Percentiles rank a stretch among this genome's conserved stretches.
phyloP scores from a whole-genome alignment of 2,888 invertebrate species.

The Stenodema calcarata region DNA sequence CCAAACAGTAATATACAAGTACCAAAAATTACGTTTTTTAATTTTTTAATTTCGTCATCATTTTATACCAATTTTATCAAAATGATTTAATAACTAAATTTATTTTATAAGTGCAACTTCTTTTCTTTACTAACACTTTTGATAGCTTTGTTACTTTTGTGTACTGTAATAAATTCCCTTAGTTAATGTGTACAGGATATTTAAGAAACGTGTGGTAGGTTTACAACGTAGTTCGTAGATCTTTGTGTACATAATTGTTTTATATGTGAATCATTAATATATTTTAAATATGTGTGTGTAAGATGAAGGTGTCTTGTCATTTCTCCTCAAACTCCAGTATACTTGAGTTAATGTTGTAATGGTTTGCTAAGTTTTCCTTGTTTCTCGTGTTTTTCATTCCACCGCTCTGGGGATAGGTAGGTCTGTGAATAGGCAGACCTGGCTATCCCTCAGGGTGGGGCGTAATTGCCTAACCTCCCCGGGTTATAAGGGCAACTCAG shows the following conservation, averaged over 20 bases:
- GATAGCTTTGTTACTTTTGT: conserved; percentile 46
- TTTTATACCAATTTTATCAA: conserved; percentile 43
- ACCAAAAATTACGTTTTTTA: conserved; percentile 25
- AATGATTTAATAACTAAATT: conserved; percentile 28
- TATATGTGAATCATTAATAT: conserved; percentile 41
- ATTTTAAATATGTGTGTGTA: conserved; percentile 11
- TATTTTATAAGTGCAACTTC: conserved; percentile 8
- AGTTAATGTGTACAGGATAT: conserved; percentile 43
- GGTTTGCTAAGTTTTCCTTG: no score
- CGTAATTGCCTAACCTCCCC: no score
- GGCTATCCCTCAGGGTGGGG: no score
- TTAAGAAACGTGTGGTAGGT: conserved; percentile 45
- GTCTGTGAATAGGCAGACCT: no score
- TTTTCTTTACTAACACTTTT: conserved; percentile 28
- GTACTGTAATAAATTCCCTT: conserved; percentile 19
- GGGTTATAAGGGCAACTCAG: no score
- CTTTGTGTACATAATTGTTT: conserved; percentile 43
- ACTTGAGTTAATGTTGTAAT: no score
- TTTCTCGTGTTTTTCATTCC: no score
- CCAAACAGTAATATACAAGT: conserved; percentile 28
- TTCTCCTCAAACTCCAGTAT: no score
- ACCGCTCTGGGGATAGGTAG: no score
- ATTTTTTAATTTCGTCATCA: not conserved
- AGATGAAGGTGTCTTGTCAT: not conserved
- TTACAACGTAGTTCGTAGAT: conserved; percentile 4